Base-by-base conservation (phyloP, 2,113 vertebrate genomes). In the Heterocephalus glaber region DNA sequence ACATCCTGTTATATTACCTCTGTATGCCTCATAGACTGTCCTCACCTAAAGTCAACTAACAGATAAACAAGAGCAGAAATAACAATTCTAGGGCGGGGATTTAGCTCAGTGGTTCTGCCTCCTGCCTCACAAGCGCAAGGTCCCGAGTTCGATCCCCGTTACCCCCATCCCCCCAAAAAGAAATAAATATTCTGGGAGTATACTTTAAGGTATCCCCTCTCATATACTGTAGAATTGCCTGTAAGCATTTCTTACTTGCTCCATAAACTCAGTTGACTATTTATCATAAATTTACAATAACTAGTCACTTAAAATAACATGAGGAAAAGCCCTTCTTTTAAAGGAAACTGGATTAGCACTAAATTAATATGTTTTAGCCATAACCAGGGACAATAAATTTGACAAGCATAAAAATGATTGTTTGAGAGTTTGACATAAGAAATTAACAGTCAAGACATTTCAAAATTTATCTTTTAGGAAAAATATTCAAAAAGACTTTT, bases 211-310 rank as follows among this genome's bases (percentile, higher is more conserved):
- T 84, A 58, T 44, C 86, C 49, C 49, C 76, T 79, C 49, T 33
- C 41, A 33, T 22, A 83, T 2, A 0, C 14, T 44, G 60, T 14
- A 87, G 30, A 44, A 58, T 76, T 82, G n/a, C 68, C 63, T 76
- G 54, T 16, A 38, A 24, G 35, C 56, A 54, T 47, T 92, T 82
- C 20, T 82, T 35, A 88, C 3, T 87, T 84, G 49, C 22, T 90
- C n/a, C 11, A 9, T 77, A 63, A 70, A 63, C 49, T 90, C n/a
- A 12, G 5, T 90, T 76, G 74, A 41, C 5, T 22, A n/a, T 65
- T 80, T 61, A 41, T 52, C 19, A 89, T 17, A 41, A 47, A 94
- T 86, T 95, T 92, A 61, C 9, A 33, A 61, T 52, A 95, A 76
- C 49, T 68, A 84, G 70, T 26, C 58, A 49, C 38, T 92, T 89